Evolutionary conservation across 1,140 invertebrate species (phyloP), one percentile per base, ranked within the genome.

Genomic region (Coelopa frigida): DNA sequence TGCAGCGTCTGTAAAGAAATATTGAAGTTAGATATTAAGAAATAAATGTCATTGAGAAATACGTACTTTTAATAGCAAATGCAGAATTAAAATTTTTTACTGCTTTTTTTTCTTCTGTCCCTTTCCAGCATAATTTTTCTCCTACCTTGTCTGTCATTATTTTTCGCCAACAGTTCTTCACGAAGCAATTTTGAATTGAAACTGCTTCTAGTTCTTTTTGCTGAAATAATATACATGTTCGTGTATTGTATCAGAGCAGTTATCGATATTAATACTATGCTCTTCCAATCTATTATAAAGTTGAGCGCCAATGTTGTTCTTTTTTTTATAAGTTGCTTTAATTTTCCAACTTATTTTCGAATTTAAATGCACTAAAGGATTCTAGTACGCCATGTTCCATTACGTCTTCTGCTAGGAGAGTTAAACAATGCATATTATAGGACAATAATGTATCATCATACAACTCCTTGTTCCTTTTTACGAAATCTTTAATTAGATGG

Each of bases 131-230:
- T 32, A 32, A n/a, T 21, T 33, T 14, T 33, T 44, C 42, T 3
- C 14, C 42, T 21, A 44, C 7, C 15, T 18, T 15, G 20, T 35
- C 42, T 6, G 42, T 35, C 23, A 44, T 4, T 22, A 44, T 15
- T 32, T 44, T 33, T n/a, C 42, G 27, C 17, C 42, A 44, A n/a
- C 42, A 44, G 36, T 33, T 35, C 36, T 35, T 44, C 18, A 22
- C 17, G 21, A 43, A 43, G 32, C n/a, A n/a, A n/a, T n/a, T n/a
- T n/a, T n/a, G n/a, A n/a, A n/a, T n/a, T n/a, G n/a, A n/a, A n/a
- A n/a, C n/a, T n/a, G n/a, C n/a, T n/a, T n/a, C n/a, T n/a, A n/a
- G n/a, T n/a, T n/a, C n/a, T n/a, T n/a, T 43, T 26, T 43, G 29
- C 18, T 29, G 23, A 44, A 35, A 22, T 14, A 15, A 32, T 4